Conservation (phyloP, 2,888 invertebrate species). For the Drosophila infuscata region DNA sequence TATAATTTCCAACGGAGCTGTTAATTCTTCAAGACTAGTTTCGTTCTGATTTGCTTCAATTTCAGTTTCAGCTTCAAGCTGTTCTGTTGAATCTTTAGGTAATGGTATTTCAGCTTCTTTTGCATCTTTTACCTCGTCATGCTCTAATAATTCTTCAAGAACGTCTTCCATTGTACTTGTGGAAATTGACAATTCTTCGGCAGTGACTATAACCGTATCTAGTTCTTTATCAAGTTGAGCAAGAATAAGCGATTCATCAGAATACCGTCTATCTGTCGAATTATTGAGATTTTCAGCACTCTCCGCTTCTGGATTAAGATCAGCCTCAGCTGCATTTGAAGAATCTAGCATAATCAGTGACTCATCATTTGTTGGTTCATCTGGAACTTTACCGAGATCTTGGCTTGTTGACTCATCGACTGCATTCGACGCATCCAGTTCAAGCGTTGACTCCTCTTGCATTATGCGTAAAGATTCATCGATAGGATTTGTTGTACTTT, state of each 20-base stretch:
- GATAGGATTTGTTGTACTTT: not conserved
- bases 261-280: not conserved
- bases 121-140: not conserved
- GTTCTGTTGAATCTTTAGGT: not conserved
- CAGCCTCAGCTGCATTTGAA: not conserved
- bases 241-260: not conserved
- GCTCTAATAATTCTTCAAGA: not conserved
- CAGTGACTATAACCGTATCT: not conserved
- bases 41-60: not conserved
- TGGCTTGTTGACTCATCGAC: not conserved
- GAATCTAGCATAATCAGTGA: not conserved
- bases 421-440: constrained; percentile 5
- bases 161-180: not conserved
- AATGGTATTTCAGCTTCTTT: not conserved
- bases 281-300: not conserved
- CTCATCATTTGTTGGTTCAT: not conserved
- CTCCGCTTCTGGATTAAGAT: not conserved
- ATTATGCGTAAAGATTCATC: not conserved
- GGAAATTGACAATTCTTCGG: not conserved
- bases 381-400: not conserved
- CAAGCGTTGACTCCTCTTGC: constrained; percentile 5
- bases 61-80: not conserved
- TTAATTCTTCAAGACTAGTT: not conserved
- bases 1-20: not conserved
- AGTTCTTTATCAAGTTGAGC: not conserved